Conservation (phyloP, 2,888 invertebrate genomes). For the Endotricha flammealis region DNA sequence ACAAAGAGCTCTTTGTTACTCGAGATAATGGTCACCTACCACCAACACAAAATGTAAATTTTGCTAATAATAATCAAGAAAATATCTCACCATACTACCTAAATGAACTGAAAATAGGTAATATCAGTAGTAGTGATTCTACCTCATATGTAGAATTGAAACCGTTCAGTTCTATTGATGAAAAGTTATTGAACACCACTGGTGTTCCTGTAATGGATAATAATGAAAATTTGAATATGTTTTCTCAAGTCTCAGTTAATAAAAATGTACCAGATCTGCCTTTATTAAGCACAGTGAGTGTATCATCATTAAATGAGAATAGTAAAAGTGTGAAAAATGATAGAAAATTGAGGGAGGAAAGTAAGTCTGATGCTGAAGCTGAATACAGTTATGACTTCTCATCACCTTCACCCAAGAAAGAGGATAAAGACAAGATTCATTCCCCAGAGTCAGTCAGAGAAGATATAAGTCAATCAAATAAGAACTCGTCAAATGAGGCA, state of each 20-base stretch:
- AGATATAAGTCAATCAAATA: slow-evolving; percentile 28
- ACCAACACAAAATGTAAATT: slow-evolving; percentile 20
- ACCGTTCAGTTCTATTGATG: slow-evolving; percentile 48
- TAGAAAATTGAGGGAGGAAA: slow-evolving; percentile 27
- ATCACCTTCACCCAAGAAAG: slow-evolving; percentile 39
- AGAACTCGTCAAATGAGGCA: slow-evolving; percentile 33
- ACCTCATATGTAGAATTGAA: slow-evolving; percentile 66
- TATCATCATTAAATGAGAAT: slow-evolving; percentile 37
- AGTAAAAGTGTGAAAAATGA: slow-evolving; percentile 31
- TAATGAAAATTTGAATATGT: slow-evolving; percentile 14
- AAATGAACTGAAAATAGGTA: slow-evolving; percentile 37
- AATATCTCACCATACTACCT: slow-evolving; percentile 20
- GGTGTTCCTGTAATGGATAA: slow-evolving; percentile 40
- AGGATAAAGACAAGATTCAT: slow-evolving; percentile 24
- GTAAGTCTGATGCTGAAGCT: slow-evolving; percentile 46
- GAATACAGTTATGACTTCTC: slow-evolving; percentile 66
- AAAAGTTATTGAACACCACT: slow-evolving; percentile 49
- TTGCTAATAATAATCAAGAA: slow-evolving; percentile 9
- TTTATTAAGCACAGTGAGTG: slow-evolving; percentile 36
- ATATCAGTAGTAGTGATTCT: slow-evolving; percentile 60
- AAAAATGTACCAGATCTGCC: slow-evolving; percentile 10
- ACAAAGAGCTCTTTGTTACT: slow-evolving; percentile 21
- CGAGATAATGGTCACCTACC: slow-evolving; percentile 15
- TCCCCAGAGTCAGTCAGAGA: slow-evolving; percentile 24
- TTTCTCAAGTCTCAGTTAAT: slow-evolving; percentile 7